Conservation (phyloP, 2,888 invertebrate species). For the Xestia rhomboidea region DNA sequence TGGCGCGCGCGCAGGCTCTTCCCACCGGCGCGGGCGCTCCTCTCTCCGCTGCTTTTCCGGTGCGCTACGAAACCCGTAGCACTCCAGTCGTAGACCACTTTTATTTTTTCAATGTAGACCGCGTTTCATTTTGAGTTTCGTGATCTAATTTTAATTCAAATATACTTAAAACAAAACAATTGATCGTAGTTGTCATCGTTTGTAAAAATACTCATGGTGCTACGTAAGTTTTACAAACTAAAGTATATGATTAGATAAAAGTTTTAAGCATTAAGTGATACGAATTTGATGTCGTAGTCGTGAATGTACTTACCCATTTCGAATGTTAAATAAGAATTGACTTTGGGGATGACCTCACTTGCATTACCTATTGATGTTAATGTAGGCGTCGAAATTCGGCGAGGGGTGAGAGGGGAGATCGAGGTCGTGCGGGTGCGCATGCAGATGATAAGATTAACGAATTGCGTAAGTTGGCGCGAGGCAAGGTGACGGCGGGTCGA, state of each 20-base stretch:
- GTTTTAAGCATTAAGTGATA: constrained; percentile 5
- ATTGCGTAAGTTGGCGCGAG: constrained; percentile 89
- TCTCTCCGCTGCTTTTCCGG: constrained; percentile 84
- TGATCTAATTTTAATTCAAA: constrained; percentile 9
- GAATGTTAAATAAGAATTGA: constrained; percentile 70
- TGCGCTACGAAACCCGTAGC: constrained; percentile 71
- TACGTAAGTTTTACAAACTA: constrained; percentile 12
- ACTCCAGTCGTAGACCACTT: constrained; percentile 81
- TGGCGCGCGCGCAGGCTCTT: constrained; percentile 83
- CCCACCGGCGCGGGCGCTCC: constrained; percentile 84
- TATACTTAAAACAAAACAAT: not conserved
- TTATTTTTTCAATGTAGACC: constrained; percentile 55
- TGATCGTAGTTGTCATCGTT: not conserved
- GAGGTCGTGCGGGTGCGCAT: constrained; percentile 86
- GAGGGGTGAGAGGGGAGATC: constrained; percentile 81
- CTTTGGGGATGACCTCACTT: constrained; percentile 75
- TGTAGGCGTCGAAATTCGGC: constrained; percentile 82
- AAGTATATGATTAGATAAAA: not conserved
- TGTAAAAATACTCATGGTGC: not conserved
- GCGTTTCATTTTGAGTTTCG: constrained; percentile 28
- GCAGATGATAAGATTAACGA: constrained; percentile 89
- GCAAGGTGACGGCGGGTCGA: constrained; percentile 90
- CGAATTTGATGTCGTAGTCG: constrained; percentile 50
- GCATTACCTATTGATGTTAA: constrained; percentile 69
- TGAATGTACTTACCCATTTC: constrained; percentile 61